These are phyloP conservation scores for Nesidiocoris tenuis DNA, from an alignment of 2,888 invertebrate species.

Conservation along the genomic window DNA sequence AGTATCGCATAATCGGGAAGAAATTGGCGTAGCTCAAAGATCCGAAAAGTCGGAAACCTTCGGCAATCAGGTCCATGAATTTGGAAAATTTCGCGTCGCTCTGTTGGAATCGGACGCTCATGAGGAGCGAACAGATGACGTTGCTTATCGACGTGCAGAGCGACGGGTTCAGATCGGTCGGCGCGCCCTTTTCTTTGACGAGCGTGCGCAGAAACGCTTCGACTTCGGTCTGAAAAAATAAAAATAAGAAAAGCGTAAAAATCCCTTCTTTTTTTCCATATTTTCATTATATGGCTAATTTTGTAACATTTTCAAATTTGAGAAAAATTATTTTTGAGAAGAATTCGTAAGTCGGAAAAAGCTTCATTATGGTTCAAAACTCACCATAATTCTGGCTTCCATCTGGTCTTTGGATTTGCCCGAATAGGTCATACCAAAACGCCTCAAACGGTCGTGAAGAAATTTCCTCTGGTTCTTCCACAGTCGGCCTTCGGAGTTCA, in stretches of 20 bases:
- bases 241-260: no score
- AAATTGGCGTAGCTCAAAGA: conserved; percentile 80
- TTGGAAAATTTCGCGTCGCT: conserved; percentile 75
- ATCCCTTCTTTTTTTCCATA: no score
- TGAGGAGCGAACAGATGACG: conserved; percentile 85
- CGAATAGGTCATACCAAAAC: conserved; percentile 85
- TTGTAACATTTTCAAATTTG: no score
- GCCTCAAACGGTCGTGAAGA: conserved; percentile 78
- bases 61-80: conserved; percentile 83
- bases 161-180: conserved; percentile 72
- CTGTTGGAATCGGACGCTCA: conserved; percentile 81
- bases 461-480: conserved; percentile 90
- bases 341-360: no score
- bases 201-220: conserved; percentile 69
- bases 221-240: conserved; percentile 66
- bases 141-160: conserved; percentile 83
- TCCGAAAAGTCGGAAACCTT: conserved; percentile 85
- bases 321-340: background rate
- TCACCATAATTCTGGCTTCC: conserved; percentile 81
- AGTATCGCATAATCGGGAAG: conserved; percentile 71
- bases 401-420: conserved; percentile 77
- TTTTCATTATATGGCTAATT: no score
- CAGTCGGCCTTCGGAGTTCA: conserved; percentile 82
- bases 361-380: conserved; percentile 51
- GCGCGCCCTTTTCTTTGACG: conserved; percentile 64